Evolutionary conservation across 1,140 invertebrate species (phyloP), one percentile per base, ranked within the genome.

Genomic region (Radopholus similis): DNA sequence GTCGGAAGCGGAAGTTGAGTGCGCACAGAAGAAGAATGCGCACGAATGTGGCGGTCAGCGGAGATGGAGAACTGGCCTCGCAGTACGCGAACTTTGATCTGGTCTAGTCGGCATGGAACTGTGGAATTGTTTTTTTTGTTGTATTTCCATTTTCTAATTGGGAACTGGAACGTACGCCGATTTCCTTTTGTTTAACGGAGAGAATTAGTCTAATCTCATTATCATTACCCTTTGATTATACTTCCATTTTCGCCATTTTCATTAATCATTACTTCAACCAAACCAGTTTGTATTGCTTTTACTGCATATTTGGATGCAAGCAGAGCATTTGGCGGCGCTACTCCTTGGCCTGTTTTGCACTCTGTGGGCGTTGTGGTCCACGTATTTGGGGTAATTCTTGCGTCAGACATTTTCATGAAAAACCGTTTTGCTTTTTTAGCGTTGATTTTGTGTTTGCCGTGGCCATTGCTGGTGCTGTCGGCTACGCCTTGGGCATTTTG

Each of bases 71-170:
- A n/a, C n/a, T n/a, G n/a, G n/a, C 51, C n/a, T 54, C 30, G 30
- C 51, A 34, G 30, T 62, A 30, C 47, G 59, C 47, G 13, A 62
- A 62, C 49, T 62, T 62, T 42, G 59, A 62, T 62, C 23, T 62
- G 21, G 59, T 40, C 47, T 62, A 62, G 32, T n/a, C 15, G 3
- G 32, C 26, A 8, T 8, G 34, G 15, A 3, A 23, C 35, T 54
- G 18, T 23, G 18, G 35, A 32, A 32, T 53, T 18, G 28, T 54
- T n/a, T 21, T 13, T 18, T 42, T 18, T 35, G n/a, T 58, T 58
- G 32, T n/a, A 35, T 28, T 40, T 42, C 11, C 21, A 4, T 13
- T 58, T 15, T 58, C 37, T 38, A 4, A 15, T 38, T 32, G 32
- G 8, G 38, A 1, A 6, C 35, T 8, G 9, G 23, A n/a, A 18